phyloP scores from a whole-genome alignment of 2,888 invertebrate species.

The Pegoplata infirma region DNA sequence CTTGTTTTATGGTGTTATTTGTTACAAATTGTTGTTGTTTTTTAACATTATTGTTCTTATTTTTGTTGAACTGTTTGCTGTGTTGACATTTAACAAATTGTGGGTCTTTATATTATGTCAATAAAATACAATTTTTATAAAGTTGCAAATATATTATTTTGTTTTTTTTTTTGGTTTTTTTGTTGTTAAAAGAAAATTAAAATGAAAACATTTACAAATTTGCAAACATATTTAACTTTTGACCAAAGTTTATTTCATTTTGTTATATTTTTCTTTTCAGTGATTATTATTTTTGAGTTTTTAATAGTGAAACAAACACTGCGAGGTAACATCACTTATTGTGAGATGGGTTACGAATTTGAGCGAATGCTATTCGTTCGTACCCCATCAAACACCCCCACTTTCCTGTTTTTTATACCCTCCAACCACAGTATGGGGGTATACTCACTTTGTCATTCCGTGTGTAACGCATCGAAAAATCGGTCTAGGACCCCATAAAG shows the following conservation, averaged over 20 bases:
- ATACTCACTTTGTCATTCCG: no score
- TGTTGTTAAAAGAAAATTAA: neutral
- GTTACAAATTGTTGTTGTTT: slow-evolving; percentile 61
- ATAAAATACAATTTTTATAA: slow-evolving; percentile 59
- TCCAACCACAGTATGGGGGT: no score
- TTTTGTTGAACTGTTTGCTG: slow-evolving; percentile 54
- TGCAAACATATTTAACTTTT: slow-evolving; percentile 5
- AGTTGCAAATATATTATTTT: slow-evolving; percentile 46
- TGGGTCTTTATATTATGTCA: slow-evolving; percentile 63
- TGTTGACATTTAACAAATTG: slow-evolving; percentile 64
- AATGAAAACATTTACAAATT: slow-evolving; percentile 4
- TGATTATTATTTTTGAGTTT: neutral
- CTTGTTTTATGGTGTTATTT: slow-evolving; percentile 63
- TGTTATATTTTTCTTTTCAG: neutral
- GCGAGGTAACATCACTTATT: no score
- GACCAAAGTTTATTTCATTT: neutral
- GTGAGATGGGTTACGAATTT: no score
- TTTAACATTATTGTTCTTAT: slow-evolving; percentile 46
- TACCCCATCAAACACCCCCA: no score
- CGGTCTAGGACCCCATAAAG: no score
- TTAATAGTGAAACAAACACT: no score
- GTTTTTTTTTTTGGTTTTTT: slow-evolving; percentile 19
- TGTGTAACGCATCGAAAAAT: no score
- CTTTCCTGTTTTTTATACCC: no score
- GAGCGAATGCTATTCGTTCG: no score